A percentile compares a stretch with the other conserved stretches of the same genome.
Evolutionary conservation across 2,797 vertebrate genomes (phyloP).

Genomic region (Pseudopleuronectes americanus): DNA sequence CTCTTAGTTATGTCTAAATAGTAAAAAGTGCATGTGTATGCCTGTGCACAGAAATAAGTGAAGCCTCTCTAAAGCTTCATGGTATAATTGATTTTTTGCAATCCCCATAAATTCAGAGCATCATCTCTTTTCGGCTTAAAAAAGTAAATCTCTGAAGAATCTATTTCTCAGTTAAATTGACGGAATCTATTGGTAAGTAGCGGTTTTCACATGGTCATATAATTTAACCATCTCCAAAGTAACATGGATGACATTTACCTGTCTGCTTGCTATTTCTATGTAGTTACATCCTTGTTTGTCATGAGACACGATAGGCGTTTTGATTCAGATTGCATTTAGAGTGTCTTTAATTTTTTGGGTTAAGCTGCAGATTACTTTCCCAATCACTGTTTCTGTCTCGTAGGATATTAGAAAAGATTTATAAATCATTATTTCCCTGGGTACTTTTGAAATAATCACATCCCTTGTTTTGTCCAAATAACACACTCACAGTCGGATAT

Average conservation of each 20-base stretch:
- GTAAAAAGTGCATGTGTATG: too few species aligned
- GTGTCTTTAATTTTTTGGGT: not conserved
- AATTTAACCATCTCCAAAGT: conserved; percentile 47
- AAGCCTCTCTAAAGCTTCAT: not conserved
- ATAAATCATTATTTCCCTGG: not conserved
- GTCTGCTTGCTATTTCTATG: conserved; percentile 12
- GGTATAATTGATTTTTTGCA: conserved; percentile 1
- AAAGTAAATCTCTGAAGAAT: not conserved
- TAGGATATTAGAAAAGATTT: not conserved
- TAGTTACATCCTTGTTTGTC: conserved; percentile 5
- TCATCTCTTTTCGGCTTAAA: not conserved
- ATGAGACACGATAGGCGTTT: not conserved
- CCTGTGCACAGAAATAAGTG: conserved; percentile 1
- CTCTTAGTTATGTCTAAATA: not conserved
- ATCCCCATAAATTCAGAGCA: not conserved
- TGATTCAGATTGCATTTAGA: not conserved
- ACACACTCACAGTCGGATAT: not conserved
- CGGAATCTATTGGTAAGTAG: conserved; percentile 26
- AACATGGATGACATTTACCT: conserved; percentile 16
- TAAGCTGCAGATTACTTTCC: not conserved
- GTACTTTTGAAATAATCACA: not conserved
- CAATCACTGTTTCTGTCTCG: not conserved
- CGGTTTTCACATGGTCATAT: conserved; percentile 23
- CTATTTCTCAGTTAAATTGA: conserved; percentile 4
- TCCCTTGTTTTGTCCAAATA: not conserved